Evolutionary conservation across 1,140 invertebrate genomes (phyloP).

Genomic region (Belonocnema kinseyi): DNA sequence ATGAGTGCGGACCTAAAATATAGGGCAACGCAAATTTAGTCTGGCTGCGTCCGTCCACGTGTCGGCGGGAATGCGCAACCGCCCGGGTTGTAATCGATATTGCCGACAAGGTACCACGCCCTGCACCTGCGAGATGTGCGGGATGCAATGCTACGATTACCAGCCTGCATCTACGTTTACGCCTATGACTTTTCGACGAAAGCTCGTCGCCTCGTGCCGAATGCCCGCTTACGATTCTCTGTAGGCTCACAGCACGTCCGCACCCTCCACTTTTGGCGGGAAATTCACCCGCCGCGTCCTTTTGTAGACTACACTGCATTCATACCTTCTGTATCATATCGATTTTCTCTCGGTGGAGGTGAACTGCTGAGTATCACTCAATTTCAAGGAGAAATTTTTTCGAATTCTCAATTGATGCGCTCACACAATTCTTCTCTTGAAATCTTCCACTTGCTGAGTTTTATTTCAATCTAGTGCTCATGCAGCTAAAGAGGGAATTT

Average conservation of each 20-base stretch:
- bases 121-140: slow-evolving; percentile 74
- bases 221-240: neutral
- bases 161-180: slow-evolving; percentile 55
- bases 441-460: neutral
- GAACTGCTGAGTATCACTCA: slow-evolving; percentile 6
- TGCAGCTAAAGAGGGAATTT: neutral
- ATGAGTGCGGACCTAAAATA: slow-evolving; percentile 74
- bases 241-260: neutral
- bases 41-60: slow-evolving; percentile 69
- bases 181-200: slow-evolving; percentile 47
- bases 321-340: neutral
- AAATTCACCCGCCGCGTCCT: neutral
- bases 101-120: slow-evolving; percentile 75
- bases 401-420: neutral
- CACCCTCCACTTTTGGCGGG: slow-evolving; percentile 4
- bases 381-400: neutral
- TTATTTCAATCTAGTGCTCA: neutral
- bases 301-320: neutral
- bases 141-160: slow-evolving; percentile 67
- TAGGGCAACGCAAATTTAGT: slow-evolving; percentile 75
- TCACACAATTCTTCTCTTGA: neutral
- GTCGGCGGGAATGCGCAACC: slow-evolving; percentile 75
- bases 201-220: neutral
- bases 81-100: slow-evolving; percentile 75
- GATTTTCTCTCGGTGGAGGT: neutral